Evolutionary conservation across 2,113 vertebrate genomes (phyloP), one percentile per base, ranked within the genome.

Genomic region (Plecturocebus donacophilus): DNA sequence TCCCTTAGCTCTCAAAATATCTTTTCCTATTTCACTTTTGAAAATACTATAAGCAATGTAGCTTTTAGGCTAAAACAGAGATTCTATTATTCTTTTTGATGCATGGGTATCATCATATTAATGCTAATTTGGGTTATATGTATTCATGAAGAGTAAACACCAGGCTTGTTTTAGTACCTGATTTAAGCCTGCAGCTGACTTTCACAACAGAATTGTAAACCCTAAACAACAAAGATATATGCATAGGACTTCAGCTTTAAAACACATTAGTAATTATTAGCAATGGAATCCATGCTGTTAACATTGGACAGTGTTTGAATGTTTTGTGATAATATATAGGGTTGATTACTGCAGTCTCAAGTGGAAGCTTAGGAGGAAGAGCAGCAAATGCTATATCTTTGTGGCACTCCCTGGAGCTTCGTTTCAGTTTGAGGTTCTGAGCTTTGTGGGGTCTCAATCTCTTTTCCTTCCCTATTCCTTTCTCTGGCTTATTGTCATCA

Each of bases 361-460:
- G 56, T 96, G 96, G 54, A 89, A 47, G 94, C 68, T 96, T 52
- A 2, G 0, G n/a, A 90, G 49, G 38, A 68, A 52, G 38, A 54
- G 6, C 5, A 61, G 77, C n/a, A 87, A 94, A 95, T 88, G 92
- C 91, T 96, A 91, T 97, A 89, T 85, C 92, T 76, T 71, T 93
- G 95, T 86, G 88, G n/a, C 58, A 40, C 90, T 81, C 77, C 75
- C 95, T 42, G 52, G 92, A 98, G 94, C 58, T 58, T 32, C 77
- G 19, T 88, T 96, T 95, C 85, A 76, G 38, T 42, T 97, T 92
- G 96, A 97, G 95, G 64, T 61, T 92, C 94, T 97, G 95, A 95
- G 52, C 94, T 98, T 94, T 71, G 75, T 95, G 47, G 68, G 12
- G 52, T 96, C 96, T 92, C 87, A 86, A 25, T 82, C 96, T 96